These are phyloP conservation scores for Coelogynopora nodosa DNA, from an alignment of 2,888 invertebrate species.

Conservation along the genomic window DNA sequence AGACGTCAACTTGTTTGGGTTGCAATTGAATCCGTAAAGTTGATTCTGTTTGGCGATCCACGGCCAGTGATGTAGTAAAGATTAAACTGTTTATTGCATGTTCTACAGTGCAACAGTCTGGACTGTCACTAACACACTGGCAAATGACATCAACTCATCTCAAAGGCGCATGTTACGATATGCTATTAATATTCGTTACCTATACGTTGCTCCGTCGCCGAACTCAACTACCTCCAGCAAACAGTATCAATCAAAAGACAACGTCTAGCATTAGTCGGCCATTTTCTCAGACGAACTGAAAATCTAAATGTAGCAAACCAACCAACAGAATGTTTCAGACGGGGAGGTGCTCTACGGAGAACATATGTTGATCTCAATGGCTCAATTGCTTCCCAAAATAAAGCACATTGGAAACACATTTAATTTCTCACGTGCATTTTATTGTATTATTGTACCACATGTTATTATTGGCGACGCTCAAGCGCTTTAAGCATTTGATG, in stretches of 20 bases:
- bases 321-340: conserved; percentile 24
- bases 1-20: conserved; percentile 18
- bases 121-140: conserved; percentile 20
- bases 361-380: conserved; percentile 20
- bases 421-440: conserved; percentile 16
- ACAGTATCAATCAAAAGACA: conserved; percentile 24
- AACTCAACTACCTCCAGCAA: conserved; percentile 24
- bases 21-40: conserved; percentile 6
- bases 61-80: conserved; percentile 14
- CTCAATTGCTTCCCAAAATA: conserved; percentile 26
- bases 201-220: neutral
- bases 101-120: conserved; percentile 21
- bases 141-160: conserved; percentile 9
- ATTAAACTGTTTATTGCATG: conserved; percentile 12
- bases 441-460: neutral
- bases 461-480: conserved; percentile 19
- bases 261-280: conserved; percentile 3
- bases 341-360: conserved; percentile 31
- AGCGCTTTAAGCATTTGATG: conserved; percentile 9
- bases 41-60: conserved; percentile 26
- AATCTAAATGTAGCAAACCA: neutral
- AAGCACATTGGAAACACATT: neutral
- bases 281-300: conserved; percentile 5
- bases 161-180: conserved; percentile 19
- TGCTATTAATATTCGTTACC: conserved; percentile 25